phyloP scores from a whole-genome alignment of 2,113 vertebrate species.

The Arothron firmamentum region DNA sequence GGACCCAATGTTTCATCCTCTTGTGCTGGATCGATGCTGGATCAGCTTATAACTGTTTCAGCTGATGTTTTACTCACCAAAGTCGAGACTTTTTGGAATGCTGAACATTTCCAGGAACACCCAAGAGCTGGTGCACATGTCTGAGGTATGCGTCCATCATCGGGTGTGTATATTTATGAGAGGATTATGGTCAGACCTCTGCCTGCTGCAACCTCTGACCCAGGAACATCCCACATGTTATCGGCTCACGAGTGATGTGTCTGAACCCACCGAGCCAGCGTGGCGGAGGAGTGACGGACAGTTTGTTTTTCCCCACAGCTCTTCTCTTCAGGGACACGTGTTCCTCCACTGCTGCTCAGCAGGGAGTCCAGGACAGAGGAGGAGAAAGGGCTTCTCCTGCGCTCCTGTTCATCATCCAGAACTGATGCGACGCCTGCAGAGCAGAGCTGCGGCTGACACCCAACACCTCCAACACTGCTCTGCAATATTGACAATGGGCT shows the following conservation, averaged over 20 bases:
- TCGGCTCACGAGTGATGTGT: constrained; percentile 33
- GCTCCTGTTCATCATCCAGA: constrained; percentile 23
- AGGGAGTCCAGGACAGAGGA: not conserved
- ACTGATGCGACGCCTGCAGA: constrained; percentile 38
- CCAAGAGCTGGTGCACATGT: constrained; percentile 2
- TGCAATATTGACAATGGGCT: constrained; percentile 7
- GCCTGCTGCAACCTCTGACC: constrained; percentile 48
- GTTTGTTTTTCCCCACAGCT: not conserved
- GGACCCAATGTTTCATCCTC: no score
- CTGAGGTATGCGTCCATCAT: constrained; percentile 32
- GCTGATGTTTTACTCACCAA: no score
- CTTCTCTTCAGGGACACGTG: not conserved
- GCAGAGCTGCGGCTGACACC: constrained; percentile 19
- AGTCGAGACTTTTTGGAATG: no score
- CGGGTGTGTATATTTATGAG: constrained; percentile 40
- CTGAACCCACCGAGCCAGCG: not conserved
- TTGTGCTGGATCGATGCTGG: no score
- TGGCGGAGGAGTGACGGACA: not conserved
- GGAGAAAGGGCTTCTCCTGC: not conserved
- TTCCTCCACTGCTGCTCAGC: not conserved
- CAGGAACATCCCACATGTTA: constrained; percentile 23
- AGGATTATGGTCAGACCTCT: constrained; percentile 30
- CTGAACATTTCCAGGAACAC: no score
- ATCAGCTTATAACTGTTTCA: no score
- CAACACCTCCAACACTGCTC: constrained; percentile 15